Conservation (phyloP, 2,888 invertebrate genomes). For the Azorinus chamasolen region DNA sequence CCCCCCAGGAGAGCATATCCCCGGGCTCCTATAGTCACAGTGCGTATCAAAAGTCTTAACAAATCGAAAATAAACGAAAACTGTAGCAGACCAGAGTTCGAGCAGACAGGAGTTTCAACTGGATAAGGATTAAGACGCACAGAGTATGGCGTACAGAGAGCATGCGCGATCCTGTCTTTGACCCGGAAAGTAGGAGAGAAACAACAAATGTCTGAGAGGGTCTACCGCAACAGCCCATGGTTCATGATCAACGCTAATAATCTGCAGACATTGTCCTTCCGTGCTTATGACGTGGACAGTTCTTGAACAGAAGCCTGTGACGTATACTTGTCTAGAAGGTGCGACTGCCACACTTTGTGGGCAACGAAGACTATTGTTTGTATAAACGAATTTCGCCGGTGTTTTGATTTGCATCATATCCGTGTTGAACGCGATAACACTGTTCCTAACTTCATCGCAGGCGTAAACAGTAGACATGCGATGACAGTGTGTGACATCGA, state of each 20-base stretch:
- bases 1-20: too few relatives aligned
- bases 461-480: constrained; percentile 2
- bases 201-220: neutral
- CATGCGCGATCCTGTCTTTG: too few relatives aligned
- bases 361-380: constrained; percentile 21
- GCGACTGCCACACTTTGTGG: constrained; percentile 44
- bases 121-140: too few relatives aligned
- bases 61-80: too few relatives aligned
- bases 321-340: constrained; percentile 21
- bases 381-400: constrained; percentile 33
- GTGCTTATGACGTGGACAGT: constrained; percentile 46
- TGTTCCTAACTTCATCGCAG: constrained; percentile 11
- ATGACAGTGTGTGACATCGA: constrained; percentile 1
- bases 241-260: constrained; percentile 20
- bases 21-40: too few relatives aligned
- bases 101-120: too few relatives aligned
- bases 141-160: too few relatives aligned
- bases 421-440: constrained; percentile 10
- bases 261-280: constrained; percentile 16
- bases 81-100: too few relatives aligned
- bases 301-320: constrained; percentile 54
- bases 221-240: constrained; percentile 34
- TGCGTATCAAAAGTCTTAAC: too few relatives aligned
- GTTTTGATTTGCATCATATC: neutral
- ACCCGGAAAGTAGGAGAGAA: constrained; percentile 13